phyloP scores from a whole-genome alignment of 1,140 invertebrate species.

The Drusus annulatus region DNA sequence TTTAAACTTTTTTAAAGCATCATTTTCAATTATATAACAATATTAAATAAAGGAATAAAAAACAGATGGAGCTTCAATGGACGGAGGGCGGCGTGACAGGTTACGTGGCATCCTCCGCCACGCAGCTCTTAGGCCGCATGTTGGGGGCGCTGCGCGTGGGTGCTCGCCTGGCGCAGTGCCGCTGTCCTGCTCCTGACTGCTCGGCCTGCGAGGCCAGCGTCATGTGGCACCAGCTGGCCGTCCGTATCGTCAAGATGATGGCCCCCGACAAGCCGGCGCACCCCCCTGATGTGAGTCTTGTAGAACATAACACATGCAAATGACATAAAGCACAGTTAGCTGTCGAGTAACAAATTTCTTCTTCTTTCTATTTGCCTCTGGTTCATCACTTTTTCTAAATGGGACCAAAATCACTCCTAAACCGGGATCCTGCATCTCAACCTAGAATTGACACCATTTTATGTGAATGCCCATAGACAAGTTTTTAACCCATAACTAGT shows the following conservation, averaged over 20 bases:
- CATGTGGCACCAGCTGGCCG: constrained; percentile 93
- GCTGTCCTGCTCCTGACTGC: constrained; percentile 78
- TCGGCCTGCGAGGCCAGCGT: constrained; percentile 92
- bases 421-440: no score
- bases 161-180: constrained; percentile 77
- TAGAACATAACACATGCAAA: neutral
- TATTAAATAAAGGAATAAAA: neutral
- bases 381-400: no score
- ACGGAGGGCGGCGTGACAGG: constrained; percentile 71
- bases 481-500: no score
- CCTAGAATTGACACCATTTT: no score
- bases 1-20: no score
- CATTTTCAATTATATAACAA: no score
- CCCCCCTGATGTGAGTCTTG: constrained; percentile 82
- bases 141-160: constrained; percentile 80
- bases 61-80: constrained; percentile 92
- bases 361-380: no score
- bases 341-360: no score
- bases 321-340: neutral
- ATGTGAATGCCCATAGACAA: no score
- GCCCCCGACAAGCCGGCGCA: constrained; percentile 82
- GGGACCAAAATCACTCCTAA: no score
- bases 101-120: constrained; percentile 59
- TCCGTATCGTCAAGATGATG: constrained; percentile 85
- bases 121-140: constrained; percentile 86